Percentiles rank a stretch among this genome's conserved stretches.
These are phyloP conservation scores for Phymastichus coffea DNA, from an alignment of 1,140 invertebrate species.

Conservation along the genomic window DNA sequence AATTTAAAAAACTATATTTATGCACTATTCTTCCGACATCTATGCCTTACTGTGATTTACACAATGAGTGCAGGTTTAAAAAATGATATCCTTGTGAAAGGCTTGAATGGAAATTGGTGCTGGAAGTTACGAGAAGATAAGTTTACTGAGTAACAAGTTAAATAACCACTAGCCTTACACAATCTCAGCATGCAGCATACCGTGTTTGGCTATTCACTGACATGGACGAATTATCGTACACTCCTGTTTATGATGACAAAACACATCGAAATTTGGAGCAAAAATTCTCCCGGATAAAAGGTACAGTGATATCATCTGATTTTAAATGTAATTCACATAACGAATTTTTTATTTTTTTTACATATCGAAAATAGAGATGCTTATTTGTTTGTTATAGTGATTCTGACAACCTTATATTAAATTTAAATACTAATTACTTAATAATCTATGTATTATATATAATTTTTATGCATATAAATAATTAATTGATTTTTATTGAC, in stretches of 20 bases:
- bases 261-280: slow-evolving; percentile 30
- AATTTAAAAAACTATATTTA: no score
- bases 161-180: slow-evolving; percentile 14
- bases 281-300: slow-evolving; percentile 40
- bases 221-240: slow-evolving; percentile 37
- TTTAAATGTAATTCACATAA: slow-evolving; percentile 3
- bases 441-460: not conserved
- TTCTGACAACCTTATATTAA: no score
- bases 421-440: not conserved
- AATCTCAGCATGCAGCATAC: slow-evolving; percentile 10
- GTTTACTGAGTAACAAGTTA: not conserved
- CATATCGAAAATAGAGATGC: no score
- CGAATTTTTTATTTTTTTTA: no score
- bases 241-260: slow-evolving; percentile 36
- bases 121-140: slow-evolving; percentile 3
- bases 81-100: not conserved
- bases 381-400: no score
- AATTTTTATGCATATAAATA: not conserved
- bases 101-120: not conserved
- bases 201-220: no score
- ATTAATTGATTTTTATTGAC: not conserved
- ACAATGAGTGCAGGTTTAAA: no score
- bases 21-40: no score
- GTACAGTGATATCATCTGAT: slow-evolving; percentile 25
- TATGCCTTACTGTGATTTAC: no score